Base-by-base conservation (phyloP, 2,888 invertebrate species). In the Dascillus cervinus region DNA sequence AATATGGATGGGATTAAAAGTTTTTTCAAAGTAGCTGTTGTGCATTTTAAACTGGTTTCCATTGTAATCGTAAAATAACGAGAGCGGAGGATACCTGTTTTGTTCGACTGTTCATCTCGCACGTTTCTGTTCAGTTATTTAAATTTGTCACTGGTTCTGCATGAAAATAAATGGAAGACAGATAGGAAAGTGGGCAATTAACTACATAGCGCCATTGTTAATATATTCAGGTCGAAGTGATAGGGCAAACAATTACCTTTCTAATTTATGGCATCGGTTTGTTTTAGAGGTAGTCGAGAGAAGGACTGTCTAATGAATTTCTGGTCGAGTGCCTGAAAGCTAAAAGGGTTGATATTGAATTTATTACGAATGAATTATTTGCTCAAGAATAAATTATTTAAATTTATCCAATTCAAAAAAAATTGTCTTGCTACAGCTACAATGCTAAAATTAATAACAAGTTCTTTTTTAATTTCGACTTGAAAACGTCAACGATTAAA, bases 41-140 rank as follows among this genome's bases (percentile, higher is more conserved):
- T 41, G 53, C 50, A 55, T 53, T 53, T 44, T 51, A 55, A 55
- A n/a, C n/a, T n/a, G n/a, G n/a, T n/a, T n/a, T n/a, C n/a, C n/a
- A n/a, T n/a, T n/a, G n/a, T n/a, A n/a, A n/a, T n/a, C n/a, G n/a
- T n/a, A n/a, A n/a, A n/a, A n/a, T n/a, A n/a, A n/a, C n/a, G n/a
- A n/a, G n/a, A n/a, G n/a, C n/a, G n/a, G n/a, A n/a, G n/a, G n/a
- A n/a, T n/a, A n/a, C n/a, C n/a, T n/a, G n/a, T n/a, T n/a, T n/a
- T n/a, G n/a, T n/a, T n/a, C n/a, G n/a, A n/a, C n/a, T n/a, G n/a
- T n/a, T n/a, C n/a, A n/a, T n/a, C n/a, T n/a, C n/a, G n/a, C n/a
- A n/a, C n/a, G n/a, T n/a, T n/a, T n/a, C n/a, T n/a, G n/a, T n/a
- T n/a, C n/a, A n/a, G n/a, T n/a, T n/a, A n/a, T n/a, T n/a, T n/a